Percentiles rank a stretch among this genome's conserved stretches.
These are phyloP conservation scores for Deroplatys truncata DNA, from an alignment of 2,888 invertebrate species.

Conservation along the genomic window DNA sequence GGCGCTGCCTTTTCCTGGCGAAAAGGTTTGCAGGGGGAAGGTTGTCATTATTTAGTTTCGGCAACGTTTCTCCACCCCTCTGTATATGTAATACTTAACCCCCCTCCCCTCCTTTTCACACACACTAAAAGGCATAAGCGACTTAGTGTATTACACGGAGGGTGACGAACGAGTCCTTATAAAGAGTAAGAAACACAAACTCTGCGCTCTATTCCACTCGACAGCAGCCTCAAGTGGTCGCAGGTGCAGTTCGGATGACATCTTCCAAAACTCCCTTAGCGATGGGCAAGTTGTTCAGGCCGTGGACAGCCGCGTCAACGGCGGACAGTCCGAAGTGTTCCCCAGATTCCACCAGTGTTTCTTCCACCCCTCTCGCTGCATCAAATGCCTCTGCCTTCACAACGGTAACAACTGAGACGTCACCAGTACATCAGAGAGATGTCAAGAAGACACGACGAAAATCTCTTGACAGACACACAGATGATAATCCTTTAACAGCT, in stretches of 20 bases:
- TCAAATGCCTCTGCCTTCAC: neutral
- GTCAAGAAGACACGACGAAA: neutral
- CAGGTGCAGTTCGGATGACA: neutral
- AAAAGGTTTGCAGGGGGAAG: conserved; percentile 17
- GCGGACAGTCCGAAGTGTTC: conserved; percentile 9
- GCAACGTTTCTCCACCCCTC: neutral
- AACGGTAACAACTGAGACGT: neutral
- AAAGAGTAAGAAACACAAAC: neutral
- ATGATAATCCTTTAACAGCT: no score
- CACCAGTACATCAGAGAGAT: neutral
- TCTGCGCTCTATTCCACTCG: neutral
- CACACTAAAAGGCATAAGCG: neutral
- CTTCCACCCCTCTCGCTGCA: neutral
- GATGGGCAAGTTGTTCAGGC: conserved; percentile 24
- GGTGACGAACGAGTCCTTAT: neutral
- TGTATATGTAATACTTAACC: conserved; percentile 15
- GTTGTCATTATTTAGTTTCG: conserved; percentile 25
- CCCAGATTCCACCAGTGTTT: conserved; percentile 17
- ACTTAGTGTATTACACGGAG: conserved; percentile 7
- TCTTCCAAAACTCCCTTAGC: neutral
- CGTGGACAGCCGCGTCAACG: conserved; percentile 16
- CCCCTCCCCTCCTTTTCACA: neutral
- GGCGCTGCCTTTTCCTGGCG: conserved; percentile 19
- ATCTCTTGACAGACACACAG: no score
- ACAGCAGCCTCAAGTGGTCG: neutral